A percentile compares a stretch with the other conserved stretches of the same genome.
phyloP scores from a whole-genome alignment of 1,140 invertebrate species.

The Meloidogyne floridensis region DNA sequence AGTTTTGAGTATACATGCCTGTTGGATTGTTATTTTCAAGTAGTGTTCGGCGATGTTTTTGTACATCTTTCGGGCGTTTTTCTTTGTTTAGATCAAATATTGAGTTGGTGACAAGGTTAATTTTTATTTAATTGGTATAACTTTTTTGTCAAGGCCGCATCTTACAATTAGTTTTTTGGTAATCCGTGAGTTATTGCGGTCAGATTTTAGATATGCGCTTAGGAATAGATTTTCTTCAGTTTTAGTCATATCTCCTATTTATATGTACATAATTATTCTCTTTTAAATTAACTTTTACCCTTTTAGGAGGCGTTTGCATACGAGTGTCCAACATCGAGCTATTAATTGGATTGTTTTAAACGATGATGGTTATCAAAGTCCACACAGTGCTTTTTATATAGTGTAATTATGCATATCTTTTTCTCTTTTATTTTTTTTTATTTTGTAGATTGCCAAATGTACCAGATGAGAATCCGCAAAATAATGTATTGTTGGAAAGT shows the following conservation, averaged over 20 bases:
- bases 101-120: not conserved
- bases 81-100: not conserved
- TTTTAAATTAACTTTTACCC: not conserved
- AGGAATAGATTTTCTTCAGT: no score
- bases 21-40: not conserved
- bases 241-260: no score
- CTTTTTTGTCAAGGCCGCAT: no score
- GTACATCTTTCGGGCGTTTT: not conserved
- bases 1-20: no score
- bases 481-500: conserved; percentile 58
- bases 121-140: not conserved
- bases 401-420: not conserved
- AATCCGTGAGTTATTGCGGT: no score
- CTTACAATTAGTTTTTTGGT: no score
- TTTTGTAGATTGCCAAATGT: conserved; percentile 61
- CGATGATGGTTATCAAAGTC: not conserved
- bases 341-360: not conserved
- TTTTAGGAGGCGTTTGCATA: not conserved
- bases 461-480: conserved; percentile 62
- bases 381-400: not conserved
- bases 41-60: not conserved
- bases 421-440: not conserved
- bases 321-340: not conserved
- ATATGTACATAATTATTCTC: no score
- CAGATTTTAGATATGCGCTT: no score